A percentile compares a stretch with the other conserved stretches of the same genome.
Conservation (phyloP, 2,113 vertebrate species). For the Hyaena hyaena region DNA sequence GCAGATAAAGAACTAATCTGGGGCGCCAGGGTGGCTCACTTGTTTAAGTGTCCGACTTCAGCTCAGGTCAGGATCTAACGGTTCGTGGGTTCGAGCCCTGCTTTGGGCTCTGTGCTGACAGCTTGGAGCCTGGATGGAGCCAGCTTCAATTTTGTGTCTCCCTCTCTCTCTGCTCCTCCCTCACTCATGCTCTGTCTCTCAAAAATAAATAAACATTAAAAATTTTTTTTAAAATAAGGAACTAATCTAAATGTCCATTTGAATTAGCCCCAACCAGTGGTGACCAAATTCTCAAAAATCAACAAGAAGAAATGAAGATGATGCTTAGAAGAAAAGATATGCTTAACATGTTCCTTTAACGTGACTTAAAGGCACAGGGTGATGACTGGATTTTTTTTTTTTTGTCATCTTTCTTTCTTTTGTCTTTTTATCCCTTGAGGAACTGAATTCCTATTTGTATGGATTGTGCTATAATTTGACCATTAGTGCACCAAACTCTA, state of each 20-base stretch:
- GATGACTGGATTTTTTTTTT: slow-evolving; percentile 2
- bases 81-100: no score
- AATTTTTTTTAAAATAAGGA: neutral
- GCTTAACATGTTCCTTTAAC: neutral
- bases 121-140: no score
- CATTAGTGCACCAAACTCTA: slow-evolving; percentile 27
- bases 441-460: slow-evolving; percentile 1
- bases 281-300: slow-evolving; percentile 46
- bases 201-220: no score
- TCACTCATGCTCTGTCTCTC: no score
- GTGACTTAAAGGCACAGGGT: slow-evolving; percentile 25
- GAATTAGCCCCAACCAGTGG: neutral
- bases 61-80: no score
- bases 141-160: no score
- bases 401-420: slow-evolving; percentile 21
- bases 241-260: neutral
- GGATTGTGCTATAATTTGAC: slow-evolving; percentile 59
- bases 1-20: neutral
- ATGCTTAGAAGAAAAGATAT: neutral
- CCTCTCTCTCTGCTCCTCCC: no score
- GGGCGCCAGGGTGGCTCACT: no score
- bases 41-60: no score
- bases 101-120: no score
- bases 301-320: neutral
- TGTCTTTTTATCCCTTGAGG: slow-evolving; percentile 62